Evolutionary conservation across 37 sponge, comb jelly and placozoan species (phyloP), one percentile per base, ranked within the genome.

Genomic region (Cliona cf. orientalis): DNA sequence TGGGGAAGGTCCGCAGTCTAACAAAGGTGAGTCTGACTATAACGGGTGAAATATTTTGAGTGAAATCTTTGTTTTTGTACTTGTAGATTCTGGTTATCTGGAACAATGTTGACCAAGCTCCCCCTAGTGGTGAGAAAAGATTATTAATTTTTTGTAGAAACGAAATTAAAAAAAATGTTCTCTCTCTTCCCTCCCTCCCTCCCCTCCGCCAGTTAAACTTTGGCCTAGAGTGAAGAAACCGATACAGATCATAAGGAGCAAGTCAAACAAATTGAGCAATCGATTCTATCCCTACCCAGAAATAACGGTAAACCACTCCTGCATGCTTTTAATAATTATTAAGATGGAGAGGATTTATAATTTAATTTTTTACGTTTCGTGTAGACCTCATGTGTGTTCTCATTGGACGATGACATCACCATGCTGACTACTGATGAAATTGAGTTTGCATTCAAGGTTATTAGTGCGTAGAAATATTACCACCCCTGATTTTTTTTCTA

Each of bases 351-450:
- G n/a, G n/a, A n/a, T n/a, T n/a, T n/a, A n/a, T n/a, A n/a, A n/a
- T n/a, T n/a, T n/a, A n/a, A n/a, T n/a, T n/a, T n/a, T n/a, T n/a
- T n/a, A n/a, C n/a, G n/a, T n/a, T n/a, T n/a, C n/a, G n/a, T n/a
- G n/a, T 22, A 65, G 22, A 93, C 94, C 1, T 83, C 91, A 1
- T 75, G 74, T 62, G 76, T 94, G 0, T 45, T 91, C 3, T 58
- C 81, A 46, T n/a, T 94, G 34, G 91, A 94, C 71, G 91, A 94
- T 78, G 95, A 94, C 56, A 85, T 93, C 56, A 75, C 66, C 75
- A 93, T 90, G 91, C 32, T 93, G 40, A 80, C 91, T 32, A 57
- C 74, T 3, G 94, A 93, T 61, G 94, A 93, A 75, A 68, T 93
- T n/a, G 91, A 93, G 78, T 93, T 93, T 81, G 95, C 78, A 3